phyloP scores from a whole-genome alignment of 2,797 vertebrate genomes.

The Sciurus carolinensis region DNA sequence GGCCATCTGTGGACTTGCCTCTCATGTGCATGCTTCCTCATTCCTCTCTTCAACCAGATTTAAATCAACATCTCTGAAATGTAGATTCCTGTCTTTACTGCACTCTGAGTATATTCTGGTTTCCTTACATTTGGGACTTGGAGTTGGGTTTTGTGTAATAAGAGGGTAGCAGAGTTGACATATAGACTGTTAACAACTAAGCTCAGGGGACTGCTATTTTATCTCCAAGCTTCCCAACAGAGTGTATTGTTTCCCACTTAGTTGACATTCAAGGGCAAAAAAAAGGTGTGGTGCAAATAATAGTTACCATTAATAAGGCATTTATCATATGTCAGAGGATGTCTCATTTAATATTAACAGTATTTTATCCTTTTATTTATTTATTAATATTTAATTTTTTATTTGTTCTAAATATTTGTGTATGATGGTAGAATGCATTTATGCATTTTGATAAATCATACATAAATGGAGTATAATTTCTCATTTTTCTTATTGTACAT shows the following conservation, averaged over 20 bases:
- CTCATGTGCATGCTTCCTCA: background rate
- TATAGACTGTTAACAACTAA: background rate
- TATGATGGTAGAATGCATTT: no score
- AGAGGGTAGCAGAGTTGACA: background rate
- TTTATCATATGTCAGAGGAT: background rate
- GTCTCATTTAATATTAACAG: conserved; percentile 3
- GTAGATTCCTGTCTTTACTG: background rate
- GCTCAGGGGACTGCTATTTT: background rate
- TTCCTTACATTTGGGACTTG: background rate
- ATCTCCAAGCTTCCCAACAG: fast-evolving
- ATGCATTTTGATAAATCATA: no score
- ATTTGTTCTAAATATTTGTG: no score
- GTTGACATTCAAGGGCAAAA: background rate
- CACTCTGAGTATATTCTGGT: background rate
- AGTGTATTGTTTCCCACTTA: background rate
- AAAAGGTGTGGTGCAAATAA: background rate
- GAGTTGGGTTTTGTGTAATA: background rate
- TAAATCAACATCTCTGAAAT: background rate
- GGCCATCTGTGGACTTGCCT: background rate
- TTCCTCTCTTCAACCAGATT: background rate
- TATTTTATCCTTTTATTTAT: no score
- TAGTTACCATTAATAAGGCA: background rate
- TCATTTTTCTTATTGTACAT: no score
- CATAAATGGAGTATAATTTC: no score
- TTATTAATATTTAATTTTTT: no score